These are phyloP conservation scores for Agonopterix heracliana DNA, from an alignment of 2,888 invertebrate species.

Conservation along the genomic window DNA sequence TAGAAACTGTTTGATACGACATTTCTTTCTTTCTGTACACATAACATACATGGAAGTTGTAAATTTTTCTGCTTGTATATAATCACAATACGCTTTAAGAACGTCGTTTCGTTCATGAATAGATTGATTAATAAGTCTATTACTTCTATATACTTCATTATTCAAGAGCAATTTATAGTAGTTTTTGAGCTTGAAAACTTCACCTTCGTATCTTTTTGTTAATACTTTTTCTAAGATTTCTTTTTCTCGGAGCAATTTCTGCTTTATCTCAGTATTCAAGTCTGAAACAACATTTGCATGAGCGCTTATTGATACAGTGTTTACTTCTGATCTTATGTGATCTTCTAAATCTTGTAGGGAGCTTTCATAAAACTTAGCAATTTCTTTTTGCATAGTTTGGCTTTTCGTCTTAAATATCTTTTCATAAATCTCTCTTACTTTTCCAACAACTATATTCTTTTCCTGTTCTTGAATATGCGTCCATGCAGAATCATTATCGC, in stretches of 20 bases:
- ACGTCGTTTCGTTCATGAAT: slow-evolving; percentile 52
- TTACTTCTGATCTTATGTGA: slow-evolving; percentile 42
- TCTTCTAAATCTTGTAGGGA: slow-evolving; percentile 53
- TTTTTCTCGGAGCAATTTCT: slow-evolving; percentile 44
- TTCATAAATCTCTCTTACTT: slow-evolving; percentile 39
- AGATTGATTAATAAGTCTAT: slow-evolving; percentile 39
- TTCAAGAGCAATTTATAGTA: slow-evolving; percentile 54
- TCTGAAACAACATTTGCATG: slow-evolving; percentile 43
- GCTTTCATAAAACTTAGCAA: slow-evolving; percentile 46
- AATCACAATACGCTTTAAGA: slow-evolving; percentile 45
- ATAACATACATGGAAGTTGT: slow-evolving; percentile 63
- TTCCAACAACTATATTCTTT: slow-evolving; percentile 33
- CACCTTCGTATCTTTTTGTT: slow-evolving; percentile 33
- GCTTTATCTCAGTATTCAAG: slow-evolving; percentile 46
- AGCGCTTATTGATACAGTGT: slow-evolving; percentile 31
- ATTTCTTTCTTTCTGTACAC: slow-evolving; percentile 62
- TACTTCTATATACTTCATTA: slow-evolving; percentile 42
- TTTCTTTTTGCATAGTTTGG: slow-evolving; percentile 45
- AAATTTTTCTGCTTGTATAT: slow-evolving; percentile 48
- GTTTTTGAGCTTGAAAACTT: slow-evolving; percentile 44
- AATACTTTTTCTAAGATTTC: slow-evolving; percentile 32
- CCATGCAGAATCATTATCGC: slow-evolving; percentile 57
- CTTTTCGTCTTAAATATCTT: slow-evolving; percentile 47
- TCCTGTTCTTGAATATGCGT: slow-evolving; percentile 43
- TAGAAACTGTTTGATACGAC: slow-evolving; percentile 51